Evolutionary conservation across 2,113 vertebrate genomes (phyloP), one percentile per base, ranked within the genome.

Genomic region (Turnix velox): DNA sequence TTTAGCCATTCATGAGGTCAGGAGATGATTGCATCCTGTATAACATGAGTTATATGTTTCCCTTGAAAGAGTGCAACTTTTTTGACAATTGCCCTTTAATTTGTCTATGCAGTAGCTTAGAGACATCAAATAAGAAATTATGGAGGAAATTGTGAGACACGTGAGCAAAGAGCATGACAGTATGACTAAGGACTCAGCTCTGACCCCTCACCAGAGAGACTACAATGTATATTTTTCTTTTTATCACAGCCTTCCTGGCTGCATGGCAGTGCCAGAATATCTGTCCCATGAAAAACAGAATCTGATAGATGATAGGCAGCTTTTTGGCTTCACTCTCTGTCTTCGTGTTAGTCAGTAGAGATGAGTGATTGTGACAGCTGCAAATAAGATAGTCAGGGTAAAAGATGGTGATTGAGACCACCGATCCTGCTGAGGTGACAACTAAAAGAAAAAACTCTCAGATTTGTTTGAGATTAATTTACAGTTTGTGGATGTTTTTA

Each of bases 401-500:
- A 57, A 79, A 39, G 4, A 46, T 37, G 11, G 9, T 19, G 83
- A 37, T 2, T 17, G 54, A 85, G 2, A 11, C 10, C 72, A 59
- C 10, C 2, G 2, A 35, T 57, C 9, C 54, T 93, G 7, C 19
- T 49, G 28, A 14, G 12, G 22, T 73, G 8, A 52, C 3, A 52
- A 22, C 4, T 59, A 9, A 6, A 49, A 49, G 4, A 3, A 62
- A 46, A 48, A 59, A 4, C 0, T 2, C 9, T 30, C 61, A 33
- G 3, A 24, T 86, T 82, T 65, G 6, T 65, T 43, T 76, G 24
- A 84, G 28, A 25, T 9, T 45, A 18, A 54, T 57, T 84, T 62
- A 37, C 74, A 87, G 12, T 35, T 79, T 31, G 1, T 40, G 18
- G n/a, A 1, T 40, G 69, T 74, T 3, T 28, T 63, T 42, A 8